Evolutionary conservation across 2,888 invertebrate species (phyloP).

Genomic region (Vannuccia rotundouncinata): DNA sequence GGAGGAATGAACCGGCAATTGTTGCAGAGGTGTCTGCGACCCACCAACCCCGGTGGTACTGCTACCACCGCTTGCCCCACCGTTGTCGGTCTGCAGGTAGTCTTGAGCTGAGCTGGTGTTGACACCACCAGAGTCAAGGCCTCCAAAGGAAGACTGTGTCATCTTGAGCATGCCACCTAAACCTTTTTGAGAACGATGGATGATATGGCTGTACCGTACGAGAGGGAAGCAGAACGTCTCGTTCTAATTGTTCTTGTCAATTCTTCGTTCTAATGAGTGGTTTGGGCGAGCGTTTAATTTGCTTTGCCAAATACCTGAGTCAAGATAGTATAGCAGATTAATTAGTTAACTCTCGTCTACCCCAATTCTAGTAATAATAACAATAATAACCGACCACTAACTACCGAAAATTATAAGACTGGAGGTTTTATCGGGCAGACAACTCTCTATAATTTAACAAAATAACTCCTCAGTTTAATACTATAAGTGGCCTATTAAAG

Average conservation of each 20-base stretch:
- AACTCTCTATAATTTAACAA: neutral
- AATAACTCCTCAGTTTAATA: neutral
- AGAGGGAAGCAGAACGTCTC: no score
- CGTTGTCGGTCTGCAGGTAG: neutral
- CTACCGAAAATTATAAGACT: neutral
- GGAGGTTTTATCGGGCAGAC: neutral
- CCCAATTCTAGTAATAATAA: neutral
- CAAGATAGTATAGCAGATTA: neutral
- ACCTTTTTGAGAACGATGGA: no score
- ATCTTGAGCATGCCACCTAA: conserved; percentile 5
- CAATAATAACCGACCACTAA: neutral
- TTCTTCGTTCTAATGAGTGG: neutral
- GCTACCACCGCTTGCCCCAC: neutral
- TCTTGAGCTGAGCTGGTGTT: neutral
- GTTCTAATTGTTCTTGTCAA: neutral
- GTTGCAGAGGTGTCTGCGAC: neutral
- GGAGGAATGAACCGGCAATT: neutral
- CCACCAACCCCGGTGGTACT: neutral
- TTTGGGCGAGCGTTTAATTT: neutral
- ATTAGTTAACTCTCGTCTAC: neutral
- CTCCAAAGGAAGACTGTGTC: neutral
- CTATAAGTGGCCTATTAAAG: conserved; percentile 22
- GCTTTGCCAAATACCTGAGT: neutral
- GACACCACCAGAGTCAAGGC: neutral
- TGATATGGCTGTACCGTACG: no score